Base-by-base conservation (phyloP, 2,888 invertebrate genomes). In the Polyommatus icarus region DNA sequence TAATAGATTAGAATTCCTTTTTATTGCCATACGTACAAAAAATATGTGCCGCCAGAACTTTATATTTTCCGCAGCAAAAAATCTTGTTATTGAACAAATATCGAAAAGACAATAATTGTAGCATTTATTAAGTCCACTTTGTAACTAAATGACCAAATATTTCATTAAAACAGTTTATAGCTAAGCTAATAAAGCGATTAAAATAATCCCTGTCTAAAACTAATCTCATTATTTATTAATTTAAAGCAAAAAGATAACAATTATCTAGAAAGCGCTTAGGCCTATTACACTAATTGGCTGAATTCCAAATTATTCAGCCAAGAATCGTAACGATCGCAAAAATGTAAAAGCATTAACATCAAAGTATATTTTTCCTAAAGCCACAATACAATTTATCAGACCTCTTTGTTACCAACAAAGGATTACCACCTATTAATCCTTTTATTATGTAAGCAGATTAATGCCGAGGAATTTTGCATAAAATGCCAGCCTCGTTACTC, bases 341-440 rank as follows among this genome's bases (percentile, higher is more conserved):
- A 67, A 29, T 29, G 18, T 67, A 10, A 32, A 67, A 67, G 29
- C 67, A 67, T 32, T 15, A 67, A 67, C 67, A 67, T 67, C 29
- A 67, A 67, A 67, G 67, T 67, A 15, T 32, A 67, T 67, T 67
- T 67, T 67, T 67, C 6, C 29, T 32, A 67, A 67, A 29, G 67
- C 67, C 67, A 67, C 67, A 67, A 67, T 67, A 67, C 61, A 29
- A 67, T 67, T 67, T 67, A 67, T 67, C 29, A 67, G 29, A 15
- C 29, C 67, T 24, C 29, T 67, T 32, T 67, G 67, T 67, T 67
- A 10, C 67, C 67, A 4, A 67, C 67, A 67, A 67, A 32, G 29
- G 67, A 67, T 67, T 67, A 32, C 67, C 67, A 67, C 67, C 67
- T 67, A 67, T 67, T 67, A 67, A 67, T 67, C 67, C 67, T 32